These are phyloP conservation scores for Manis crassicaudata DNA, from an alignment of 2,797 vertebrate genomes.

Conservation along the genomic window DNA sequence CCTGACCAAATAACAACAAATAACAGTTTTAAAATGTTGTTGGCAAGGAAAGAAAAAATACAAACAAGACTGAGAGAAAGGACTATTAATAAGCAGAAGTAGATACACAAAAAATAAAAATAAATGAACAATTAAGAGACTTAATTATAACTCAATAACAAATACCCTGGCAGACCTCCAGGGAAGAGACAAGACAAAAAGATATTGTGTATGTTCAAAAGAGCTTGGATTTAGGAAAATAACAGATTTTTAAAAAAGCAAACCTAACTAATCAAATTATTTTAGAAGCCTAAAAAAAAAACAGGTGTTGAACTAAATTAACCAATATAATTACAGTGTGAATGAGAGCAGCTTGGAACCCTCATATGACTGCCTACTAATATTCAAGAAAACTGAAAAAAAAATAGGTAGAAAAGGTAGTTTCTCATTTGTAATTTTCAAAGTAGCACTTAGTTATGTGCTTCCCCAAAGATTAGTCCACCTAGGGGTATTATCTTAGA, in stretches of 20 bases:
- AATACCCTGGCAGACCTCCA: background rate
- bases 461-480: background rate
- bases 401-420: background rate
- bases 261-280: background rate
- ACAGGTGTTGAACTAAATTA: background rate
- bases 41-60: slow-evolving; percentile 22
- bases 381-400: background rate
- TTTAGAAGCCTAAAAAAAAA: background rate
- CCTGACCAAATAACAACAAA: slow-evolving; percentile 36
- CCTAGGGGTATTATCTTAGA: background rate
- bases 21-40: slow-evolving; percentile 15
- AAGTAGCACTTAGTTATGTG: background rate
- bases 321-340: background rate
- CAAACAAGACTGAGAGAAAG: background rate
- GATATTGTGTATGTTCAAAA: background rate
- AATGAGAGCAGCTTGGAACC: background rate
- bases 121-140: background rate
- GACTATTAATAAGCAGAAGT: background rate
- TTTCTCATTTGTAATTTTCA: background rate
- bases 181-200: background rate
- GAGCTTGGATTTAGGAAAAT: background rate
- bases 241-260: background rate
- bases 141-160: background rate
- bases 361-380: background rate
- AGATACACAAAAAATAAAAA: background rate